Conservation (phyloP, 2,113 vertebrate genomes). For the Calcarius ornatus region DNA sequence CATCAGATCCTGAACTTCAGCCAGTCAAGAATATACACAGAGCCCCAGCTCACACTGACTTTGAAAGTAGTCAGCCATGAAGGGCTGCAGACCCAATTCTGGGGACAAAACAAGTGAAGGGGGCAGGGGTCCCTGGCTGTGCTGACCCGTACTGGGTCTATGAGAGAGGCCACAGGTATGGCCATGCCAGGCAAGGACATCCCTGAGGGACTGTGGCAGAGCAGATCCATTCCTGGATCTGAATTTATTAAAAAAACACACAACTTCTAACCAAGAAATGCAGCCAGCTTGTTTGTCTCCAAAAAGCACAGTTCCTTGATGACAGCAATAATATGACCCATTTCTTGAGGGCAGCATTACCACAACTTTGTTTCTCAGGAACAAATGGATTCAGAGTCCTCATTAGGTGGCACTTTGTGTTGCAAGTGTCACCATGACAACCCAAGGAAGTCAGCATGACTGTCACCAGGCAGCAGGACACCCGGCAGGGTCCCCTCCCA, state of each 20-base stretch:
- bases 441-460: not conserved
- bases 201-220: not conserved
- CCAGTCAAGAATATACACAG: not conserved
- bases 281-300: not conserved
- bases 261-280: not conserved
- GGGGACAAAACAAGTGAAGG: not conserved
- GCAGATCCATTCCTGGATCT: not conserved
- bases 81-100: not conserved
- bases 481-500: rapidly evolving
- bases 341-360: not conserved
- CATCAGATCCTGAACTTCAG: not conserved
- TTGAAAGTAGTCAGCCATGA: not conserved
- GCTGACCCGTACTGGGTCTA: rapidly evolving
- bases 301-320: not conserved
- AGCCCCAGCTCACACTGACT: not conserved
- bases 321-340: not conserved
- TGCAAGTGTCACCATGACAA: conserved; percentile 18
- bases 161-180: not conserved
- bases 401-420: not conserved
- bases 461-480: not conserved
- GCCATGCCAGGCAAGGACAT: not conserved
- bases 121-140: not conserved
- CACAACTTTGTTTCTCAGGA: not conserved
- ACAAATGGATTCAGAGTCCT: not conserved
- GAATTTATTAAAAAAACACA: not conserved